Base-by-base conservation (phyloP, 2,113 vertebrate genomes). In the Melanostigma gelatinosum region DNA sequence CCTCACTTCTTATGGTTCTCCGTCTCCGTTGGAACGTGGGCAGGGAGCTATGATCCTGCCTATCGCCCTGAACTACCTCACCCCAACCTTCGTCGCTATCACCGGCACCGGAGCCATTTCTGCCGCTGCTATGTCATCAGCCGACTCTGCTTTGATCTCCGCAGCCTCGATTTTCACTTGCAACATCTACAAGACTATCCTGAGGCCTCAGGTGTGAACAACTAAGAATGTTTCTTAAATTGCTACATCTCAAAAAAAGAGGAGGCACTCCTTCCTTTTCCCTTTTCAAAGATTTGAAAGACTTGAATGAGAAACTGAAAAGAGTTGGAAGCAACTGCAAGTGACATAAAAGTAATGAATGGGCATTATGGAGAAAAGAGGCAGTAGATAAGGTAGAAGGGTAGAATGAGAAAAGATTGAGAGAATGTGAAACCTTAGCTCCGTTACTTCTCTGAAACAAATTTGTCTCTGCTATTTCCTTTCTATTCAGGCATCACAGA, bases 401-500 rank as follows among this genome's bases (percentile, higher is more conserved):
- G 20, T 52, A 42, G 20, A 22, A 55, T 55, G 11, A 24, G 10
- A 54, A 11, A 12, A 24, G 2, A 29, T 15, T 29, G 55, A 29
- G 12, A 8, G 24, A n/a, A 54, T 54, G 20, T 54, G 22, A 54
- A 54, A 50, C 46, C 46, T 50, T 50, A 16, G 4, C 46, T 50
- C 16, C 46, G 0, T 50, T 50, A 50, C 16, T 50, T 50, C 46
- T 20, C 46, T 50, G 46, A 50, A 50, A 50, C 46, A 4, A 24
- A 4, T n/a, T 11, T 55, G 20, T 57, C 24, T 16, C 11, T 44
- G 4, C 24, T 6, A 8, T 61, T 15, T 1, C 57, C 8, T 18
- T 40, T 22, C 22, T 86, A 74, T 80, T 20, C 85, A 96, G 95
- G 95, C 95, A 3, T 87, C 93, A 0, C 94, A 96, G 15, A 71